Base-by-base conservation (phyloP, 2,888 invertebrate genomes). In the Anthrax anthrax region DNA sequence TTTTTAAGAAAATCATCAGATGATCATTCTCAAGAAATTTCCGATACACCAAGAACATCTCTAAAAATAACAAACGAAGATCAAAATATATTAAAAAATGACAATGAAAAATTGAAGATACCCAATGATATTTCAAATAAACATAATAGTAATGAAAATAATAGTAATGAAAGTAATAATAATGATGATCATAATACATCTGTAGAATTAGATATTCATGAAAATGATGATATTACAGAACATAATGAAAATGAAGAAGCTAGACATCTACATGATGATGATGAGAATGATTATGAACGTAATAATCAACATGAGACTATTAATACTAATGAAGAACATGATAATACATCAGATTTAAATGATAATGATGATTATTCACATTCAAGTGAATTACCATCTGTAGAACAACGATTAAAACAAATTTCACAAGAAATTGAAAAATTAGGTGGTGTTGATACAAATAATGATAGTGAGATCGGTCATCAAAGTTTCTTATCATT, bases 401-500 rank as follows among this genome's bases (percentile, higher is more conserved):
- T 68, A 41, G 67, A 67, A 52, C 60, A 67, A 48, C 61, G 65
- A 42, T 52, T 67, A 12, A 62, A 63, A 56, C 63, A 66, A 51
- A 63, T 67, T 12, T 60, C 66, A 2, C 62, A 68, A 47, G 65
- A 65, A 48, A 60, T 64, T 47, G 64, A 65, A 54, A 65, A 66
- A 52, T 56, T 60, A 51, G 57, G 60, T 43, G 59, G 57, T 37
- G 57, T 55, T 37, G 41, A 40, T 12, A n/a, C 23, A 17, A 49
- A 47, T 34, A 51, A 54, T 41, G 58, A 56, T 43, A 60, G 57
- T 46, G 65, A 67, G 42, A 51, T 65, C 4, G 62, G 61, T 18
- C 65, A 62, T 1, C 65, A 68, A 49, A 65, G 67, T 18, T 68
- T 67, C 47, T 57, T 68, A 19, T 67, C 68, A 2, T 55, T 68